Base-by-base conservation (phyloP, 92 coral and sea anemone species). In the Phenganax subtilis region DNA sequence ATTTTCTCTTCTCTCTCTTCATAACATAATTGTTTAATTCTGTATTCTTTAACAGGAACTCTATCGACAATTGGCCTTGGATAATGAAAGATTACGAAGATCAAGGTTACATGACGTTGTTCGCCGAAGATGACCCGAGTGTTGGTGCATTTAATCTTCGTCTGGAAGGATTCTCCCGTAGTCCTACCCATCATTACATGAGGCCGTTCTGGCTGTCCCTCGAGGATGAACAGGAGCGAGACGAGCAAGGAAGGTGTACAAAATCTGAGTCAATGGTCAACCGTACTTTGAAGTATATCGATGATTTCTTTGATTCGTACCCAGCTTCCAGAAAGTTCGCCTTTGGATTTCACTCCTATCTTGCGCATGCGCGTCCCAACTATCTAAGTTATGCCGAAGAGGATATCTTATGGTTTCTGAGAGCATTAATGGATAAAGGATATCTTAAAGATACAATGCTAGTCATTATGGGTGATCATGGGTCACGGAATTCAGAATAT, bases 1-100 rank as follows among this genome's bases (percentile, higher is more conserved):
- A 14, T 59, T 59, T 1, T 59, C 2, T 59, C 2, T 1, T 59
- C 1, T 12, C 65, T 59, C 3, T 59, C 47, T 37, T 65, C 2
- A 10, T 65, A 10, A 10, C 71, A 65, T 65, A 65, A 17, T 0
- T 0, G 1, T 10, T 11, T 4, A 17, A 65, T 17, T 65, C 71
- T 9, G 65, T 37, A 37, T 5, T 37, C 47, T 37, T 37, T 37
- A 37, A 37, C 55, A 87, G 90, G 31, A 70, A 79, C 17, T 85
- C 91, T n/a, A 68, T 91, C 54, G 97, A 93, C 63, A 73, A 90
- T 1, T 93, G 97, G 97, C 97, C 97, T n/a, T 93, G 97, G 97
- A 51, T 93, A 55, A 88, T 85, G 84, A 93, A 84, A 72, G 86
- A 84, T 55, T 93, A 72, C 84, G 88, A 89, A 81, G 77, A 71